Conservation (phyloP, 2,888 invertebrate genomes). For the Ophion obscuratus region DNA sequence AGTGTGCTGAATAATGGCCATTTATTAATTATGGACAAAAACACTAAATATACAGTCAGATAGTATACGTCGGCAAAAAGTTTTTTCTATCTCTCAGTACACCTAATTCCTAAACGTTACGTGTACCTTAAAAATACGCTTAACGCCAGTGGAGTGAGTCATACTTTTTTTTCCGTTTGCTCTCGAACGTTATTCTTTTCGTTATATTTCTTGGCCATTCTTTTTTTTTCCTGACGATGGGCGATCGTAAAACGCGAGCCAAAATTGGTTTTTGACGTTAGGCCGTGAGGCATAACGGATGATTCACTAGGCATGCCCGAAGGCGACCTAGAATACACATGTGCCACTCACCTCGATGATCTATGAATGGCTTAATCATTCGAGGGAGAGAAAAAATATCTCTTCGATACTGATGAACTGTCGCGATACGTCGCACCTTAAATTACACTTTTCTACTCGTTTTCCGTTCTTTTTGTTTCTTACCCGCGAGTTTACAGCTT, state of each 20-base stretch:
- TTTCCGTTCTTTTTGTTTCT: not conserved
- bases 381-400: slow-evolving; percentile 14
- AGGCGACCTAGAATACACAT: slow-evolving; percentile 36
- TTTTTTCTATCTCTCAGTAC: slow-evolving; percentile 43
- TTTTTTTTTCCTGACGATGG: not conserved
- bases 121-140: slow-evolving; percentile 56
- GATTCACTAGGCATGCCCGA: slow-evolving; percentile 37
- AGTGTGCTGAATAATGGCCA: slow-evolving; percentile 70
- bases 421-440: slow-evolving; percentile 10
- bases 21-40: slow-evolving; percentile 75
- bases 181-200: slow-evolving; percentile 12
- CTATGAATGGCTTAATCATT: slow-evolving; percentile 32
- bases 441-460: slow-evolving; percentile 1
- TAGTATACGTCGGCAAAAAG: slow-evolving; percentile 67
- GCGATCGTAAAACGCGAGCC: not conserved
- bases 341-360: slow-evolving; percentile 33
- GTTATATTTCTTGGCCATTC: not conserved
- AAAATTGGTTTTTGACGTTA: slow-evolving; percentile 25
- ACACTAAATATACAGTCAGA: slow-evolving; percentile 69
- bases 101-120: slow-evolving; percentile 51
- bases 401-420: not conserved
- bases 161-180: slow-evolving; percentile 6
- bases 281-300: slow-evolving; percentile 50
- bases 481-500: slow-evolving; percentile 23
- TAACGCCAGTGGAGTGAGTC: slow-evolving; percentile 49